Percentiles rank a stretch among this genome's conserved stretches.
phyloP scores from a whole-genome alignment of 2,888 invertebrate genomes.

The Drosophila longiperda region DNA sequence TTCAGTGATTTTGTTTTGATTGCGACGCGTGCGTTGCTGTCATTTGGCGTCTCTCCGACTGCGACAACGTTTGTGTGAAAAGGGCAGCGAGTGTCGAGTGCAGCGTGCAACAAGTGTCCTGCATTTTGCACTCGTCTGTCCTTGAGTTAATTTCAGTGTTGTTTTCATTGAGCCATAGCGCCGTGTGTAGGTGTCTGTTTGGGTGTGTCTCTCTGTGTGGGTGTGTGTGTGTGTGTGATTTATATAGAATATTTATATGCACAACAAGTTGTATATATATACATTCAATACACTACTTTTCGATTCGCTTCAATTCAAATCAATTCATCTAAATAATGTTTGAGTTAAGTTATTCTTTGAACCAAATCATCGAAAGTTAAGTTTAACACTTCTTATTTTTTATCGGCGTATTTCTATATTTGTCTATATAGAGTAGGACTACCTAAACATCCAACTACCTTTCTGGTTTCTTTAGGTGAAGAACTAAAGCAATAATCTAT shows the following conservation, averaged over 20 bases:
- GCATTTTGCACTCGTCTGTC: constrained; percentile 21
- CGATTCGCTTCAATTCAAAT: not conserved
- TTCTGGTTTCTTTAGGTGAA: not conserved
- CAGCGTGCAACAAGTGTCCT: constrained; percentile 62
- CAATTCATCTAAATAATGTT: not conserved
- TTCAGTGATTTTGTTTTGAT: constrained; percentile 68
- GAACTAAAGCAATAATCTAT: not conserved
- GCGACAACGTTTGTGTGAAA: not conserved
- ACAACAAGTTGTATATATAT: not conserved
- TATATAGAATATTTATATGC: not conserved
- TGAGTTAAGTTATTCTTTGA: not conserved
- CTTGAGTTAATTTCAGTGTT: constrained; percentile 13
- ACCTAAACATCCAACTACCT: not conserved
- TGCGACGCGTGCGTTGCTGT: constrained; percentile 67
- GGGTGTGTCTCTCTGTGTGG: not conserved
- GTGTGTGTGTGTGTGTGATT: not conserved
- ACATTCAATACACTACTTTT: not conserved
- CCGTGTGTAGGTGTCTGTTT: not conserved
- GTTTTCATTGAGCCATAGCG: constrained; percentile 18
- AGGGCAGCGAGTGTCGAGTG: not conserved
- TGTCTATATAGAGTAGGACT: not conserved
- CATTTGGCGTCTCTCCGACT: constrained; percentile 13
- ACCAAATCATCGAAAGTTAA: not conserved
- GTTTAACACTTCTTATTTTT: not conserved
- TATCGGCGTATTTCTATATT: not conserved